A percentile compares a stretch with the other conserved stretches of the same genome.
Conservation (phyloP, 2,113 vertebrate species). For the Brevimyrus niger region DNA sequence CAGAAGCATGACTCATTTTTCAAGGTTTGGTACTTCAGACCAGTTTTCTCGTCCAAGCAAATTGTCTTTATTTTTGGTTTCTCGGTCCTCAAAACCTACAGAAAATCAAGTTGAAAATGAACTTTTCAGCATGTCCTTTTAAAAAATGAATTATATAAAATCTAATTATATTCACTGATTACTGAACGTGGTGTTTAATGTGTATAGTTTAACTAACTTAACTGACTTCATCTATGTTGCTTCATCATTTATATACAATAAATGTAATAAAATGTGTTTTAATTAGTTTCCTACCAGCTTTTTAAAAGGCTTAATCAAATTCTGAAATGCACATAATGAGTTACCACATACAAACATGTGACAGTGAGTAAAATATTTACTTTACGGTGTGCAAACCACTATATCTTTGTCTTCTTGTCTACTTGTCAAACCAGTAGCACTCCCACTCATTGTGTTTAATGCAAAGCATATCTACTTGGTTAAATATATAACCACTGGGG, state of each 20-base stretch:
- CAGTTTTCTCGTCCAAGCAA: not conserved
- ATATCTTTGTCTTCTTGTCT: not conserved
- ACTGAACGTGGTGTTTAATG: not conserved
- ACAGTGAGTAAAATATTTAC: slow-evolving; percentile 11
- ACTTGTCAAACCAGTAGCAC: not conserved
- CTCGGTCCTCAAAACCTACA: not conserved
- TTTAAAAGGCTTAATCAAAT: not conserved
- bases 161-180: not conserved
- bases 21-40: not conserved
- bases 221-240: not conserved
- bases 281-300: not conserved
- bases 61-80: not conserved
- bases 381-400: not conserved
- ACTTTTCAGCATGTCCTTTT: not conserved
- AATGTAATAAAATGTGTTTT: not conserved
- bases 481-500: not conserved
- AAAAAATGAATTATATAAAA: not conserved
- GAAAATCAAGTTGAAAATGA: not conserved
- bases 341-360: slow-evolving; percentile 5
- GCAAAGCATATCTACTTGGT: not conserved
- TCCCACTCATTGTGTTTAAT: not conserved
- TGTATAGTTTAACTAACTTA: not conserved
- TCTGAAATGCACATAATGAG: not conserved
- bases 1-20: not conserved
- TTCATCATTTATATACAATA: not conserved